phyloP scores from a whole-genome alignment of 2,797 vertebrate species.

The Melanotaenia pygmaea region DNA sequence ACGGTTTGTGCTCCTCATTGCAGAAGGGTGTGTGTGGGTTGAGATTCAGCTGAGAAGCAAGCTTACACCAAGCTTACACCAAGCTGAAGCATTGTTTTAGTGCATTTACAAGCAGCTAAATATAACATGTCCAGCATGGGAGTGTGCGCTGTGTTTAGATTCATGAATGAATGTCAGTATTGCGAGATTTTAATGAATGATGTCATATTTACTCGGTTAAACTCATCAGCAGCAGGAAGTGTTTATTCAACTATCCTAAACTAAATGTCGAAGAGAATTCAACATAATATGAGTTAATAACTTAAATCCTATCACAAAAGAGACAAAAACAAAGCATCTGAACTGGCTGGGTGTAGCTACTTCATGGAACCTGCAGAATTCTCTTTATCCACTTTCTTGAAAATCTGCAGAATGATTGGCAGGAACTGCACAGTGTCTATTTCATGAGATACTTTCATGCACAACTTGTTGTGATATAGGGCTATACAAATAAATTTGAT shows the following conservation, averaged over 20 bases:
- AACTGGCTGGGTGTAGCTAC: too few relatives aligned
- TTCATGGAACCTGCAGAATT: not conserved
- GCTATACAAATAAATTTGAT: too few relatives aligned
- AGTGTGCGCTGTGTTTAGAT: not conserved
- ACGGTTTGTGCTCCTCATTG: constrained; percentile 48
- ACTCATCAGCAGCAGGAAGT: not conserved
- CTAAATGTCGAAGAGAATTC: not conserved
- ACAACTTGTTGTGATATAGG: too few relatives aligned
- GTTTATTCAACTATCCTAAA: not conserved
- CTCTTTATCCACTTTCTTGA: not conserved
- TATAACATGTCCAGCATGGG: not conserved
- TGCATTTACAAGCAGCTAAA: constrained; percentile 38
- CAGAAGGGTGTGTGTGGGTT: constrained; percentile 21
- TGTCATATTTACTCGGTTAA: not conserved
- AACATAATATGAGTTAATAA: not conserved
- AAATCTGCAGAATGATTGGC: not conserved
- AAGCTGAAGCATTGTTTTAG: constrained; percentile 15
- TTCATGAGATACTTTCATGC: too few relatives aligned
- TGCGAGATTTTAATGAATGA: constrained; percentile 27
- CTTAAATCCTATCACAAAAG: not conserved
- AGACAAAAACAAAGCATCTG: not conserved
- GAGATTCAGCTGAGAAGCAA: too few relatives aligned
- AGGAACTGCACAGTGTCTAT: too few relatives aligned
- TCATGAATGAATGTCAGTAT: constrained; percentile 33
- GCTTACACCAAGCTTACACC: constrained; percentile 12